Conservation (phyloP, 2,113 vertebrate genomes). For the Callorhinus ursinus region DNA sequence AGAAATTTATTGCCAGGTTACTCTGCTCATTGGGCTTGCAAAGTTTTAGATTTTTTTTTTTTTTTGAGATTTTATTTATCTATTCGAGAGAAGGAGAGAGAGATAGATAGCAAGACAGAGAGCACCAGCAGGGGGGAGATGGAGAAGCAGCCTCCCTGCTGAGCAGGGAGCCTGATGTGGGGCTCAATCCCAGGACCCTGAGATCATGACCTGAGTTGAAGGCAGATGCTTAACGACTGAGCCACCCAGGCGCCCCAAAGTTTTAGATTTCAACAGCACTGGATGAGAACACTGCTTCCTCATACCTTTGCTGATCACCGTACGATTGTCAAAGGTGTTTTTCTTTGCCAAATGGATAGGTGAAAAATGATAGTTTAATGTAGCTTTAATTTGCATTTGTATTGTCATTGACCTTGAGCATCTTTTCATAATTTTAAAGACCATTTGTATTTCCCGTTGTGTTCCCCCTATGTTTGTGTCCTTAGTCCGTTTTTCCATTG, state of each 20-base stretch:
- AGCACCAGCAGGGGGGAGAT: too few species aligned
- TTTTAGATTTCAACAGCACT: background rate
- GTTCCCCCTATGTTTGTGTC: background rate
- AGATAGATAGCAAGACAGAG: too few species aligned
- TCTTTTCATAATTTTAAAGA: constrained; percentile 13
- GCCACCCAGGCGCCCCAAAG: background rate
- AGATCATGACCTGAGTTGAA: background rate
- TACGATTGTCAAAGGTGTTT: background rate
- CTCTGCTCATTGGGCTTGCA: background rate
- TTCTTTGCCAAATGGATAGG: background rate
- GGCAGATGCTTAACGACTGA: background rate
- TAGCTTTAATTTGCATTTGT: constrained; percentile 11
- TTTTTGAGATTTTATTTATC: too few species aligned
- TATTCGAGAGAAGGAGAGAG: too few species aligned
- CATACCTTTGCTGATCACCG: background rate
- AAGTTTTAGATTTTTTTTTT: background rate
- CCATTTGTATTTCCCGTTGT: background rate
- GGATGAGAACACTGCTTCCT: background rate
- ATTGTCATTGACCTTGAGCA: constrained; percentile 6
- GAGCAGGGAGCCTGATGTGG: too few species aligned
- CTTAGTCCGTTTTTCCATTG: background rate
- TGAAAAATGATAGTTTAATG: constrained; percentile 9
- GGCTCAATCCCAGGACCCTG: too few species aligned
- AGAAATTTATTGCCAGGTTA: background rate
- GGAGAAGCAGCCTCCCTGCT: too few species aligned